Conservation (phyloP, 1,140 invertebrate genomes). For the Andrena cerasifolii region DNA sequence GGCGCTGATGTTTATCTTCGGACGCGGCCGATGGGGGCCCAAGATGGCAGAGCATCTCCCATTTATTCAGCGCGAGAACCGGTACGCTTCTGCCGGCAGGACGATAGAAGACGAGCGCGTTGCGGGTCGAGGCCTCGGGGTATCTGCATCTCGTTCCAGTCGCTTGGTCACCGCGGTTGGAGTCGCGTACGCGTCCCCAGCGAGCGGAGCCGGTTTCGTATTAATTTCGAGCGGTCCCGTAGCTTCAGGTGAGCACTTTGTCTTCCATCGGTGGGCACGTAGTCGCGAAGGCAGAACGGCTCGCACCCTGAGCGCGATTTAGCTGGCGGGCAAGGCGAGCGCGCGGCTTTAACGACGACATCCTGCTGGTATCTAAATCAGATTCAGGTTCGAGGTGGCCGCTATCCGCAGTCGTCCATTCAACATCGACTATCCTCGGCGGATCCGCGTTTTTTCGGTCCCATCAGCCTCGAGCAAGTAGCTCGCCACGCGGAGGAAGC, state of each 20-base stretch:
- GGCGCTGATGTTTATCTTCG: conserved; percentile 78
- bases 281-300: background rate
- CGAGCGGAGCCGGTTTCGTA: conserved; percentile 68
- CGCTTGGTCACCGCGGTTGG: conserved; percentile 25
- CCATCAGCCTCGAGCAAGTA: no score
- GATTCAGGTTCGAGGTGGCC: conserved; percentile 1
- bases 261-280: conserved; percentile 51
- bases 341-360: conserved; percentile 39
- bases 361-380: conserved; percentile 32
- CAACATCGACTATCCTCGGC: no score
- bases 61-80: conserved; percentile 67
- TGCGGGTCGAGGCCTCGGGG: conserved; percentile 36
- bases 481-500: no score
- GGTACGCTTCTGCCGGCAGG: conserved; percentile 58
- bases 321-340: background rate
- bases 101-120: conserved; percentile 52
- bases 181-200: conserved; percentile 39
- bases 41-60: conserved; percentile 69
- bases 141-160: conserved; percentile 51
- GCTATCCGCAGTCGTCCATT: no score
- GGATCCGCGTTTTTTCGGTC: no score
- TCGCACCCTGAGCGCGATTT: conserved; percentile 47
- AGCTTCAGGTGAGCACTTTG: conserved; percentile 52
- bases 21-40: conserved; percentile 69
- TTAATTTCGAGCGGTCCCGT: conserved; percentile 71